These are phyloP conservation scores for Scolopax bukidnonensis DNA, from an alignment of 2,797 vertebrate species.

Conservation along the genomic window DNA sequence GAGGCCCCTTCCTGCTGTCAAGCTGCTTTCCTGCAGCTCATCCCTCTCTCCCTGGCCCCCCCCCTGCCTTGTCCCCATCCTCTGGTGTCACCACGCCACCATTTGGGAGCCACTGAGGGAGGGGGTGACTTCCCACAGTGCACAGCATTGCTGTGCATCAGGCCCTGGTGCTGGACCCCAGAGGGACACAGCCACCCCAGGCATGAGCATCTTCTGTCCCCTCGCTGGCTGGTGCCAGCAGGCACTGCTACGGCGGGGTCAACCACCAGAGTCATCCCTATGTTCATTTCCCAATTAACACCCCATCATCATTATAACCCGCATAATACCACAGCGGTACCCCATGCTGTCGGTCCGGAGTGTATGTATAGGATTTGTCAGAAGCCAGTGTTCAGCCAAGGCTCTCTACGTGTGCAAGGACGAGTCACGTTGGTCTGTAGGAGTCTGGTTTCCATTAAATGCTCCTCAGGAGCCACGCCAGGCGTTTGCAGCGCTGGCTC, in stretches of 20 bases:
- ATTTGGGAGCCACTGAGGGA: accelerated
- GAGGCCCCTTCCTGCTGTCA: neutral
- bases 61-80: too few species aligned
- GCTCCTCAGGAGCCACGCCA: neutral
- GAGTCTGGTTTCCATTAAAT: conserved; percentile 45
- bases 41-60: accelerated
- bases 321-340: accelerated
- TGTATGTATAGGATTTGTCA: neutral
- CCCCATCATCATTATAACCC: neutral
- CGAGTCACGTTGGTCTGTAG: neutral
- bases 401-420: neutral
- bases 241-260: neutral
- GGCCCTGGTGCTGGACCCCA: neutral
- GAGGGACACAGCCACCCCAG: accelerated
- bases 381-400: neutral
- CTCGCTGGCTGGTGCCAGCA: accelerated
- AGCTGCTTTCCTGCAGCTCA: neutral
- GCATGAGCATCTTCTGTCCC: accelerated
- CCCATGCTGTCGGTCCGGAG: neutral
- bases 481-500: neutral
- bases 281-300: neutral
- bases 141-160: neutral
- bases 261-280: neutral
- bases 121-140: accelerated
- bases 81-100: neutral